These are phyloP conservation scores for Ferrisia virgata DNA, from an alignment of 2,888 invertebrate species.

Conservation along the genomic window DNA sequence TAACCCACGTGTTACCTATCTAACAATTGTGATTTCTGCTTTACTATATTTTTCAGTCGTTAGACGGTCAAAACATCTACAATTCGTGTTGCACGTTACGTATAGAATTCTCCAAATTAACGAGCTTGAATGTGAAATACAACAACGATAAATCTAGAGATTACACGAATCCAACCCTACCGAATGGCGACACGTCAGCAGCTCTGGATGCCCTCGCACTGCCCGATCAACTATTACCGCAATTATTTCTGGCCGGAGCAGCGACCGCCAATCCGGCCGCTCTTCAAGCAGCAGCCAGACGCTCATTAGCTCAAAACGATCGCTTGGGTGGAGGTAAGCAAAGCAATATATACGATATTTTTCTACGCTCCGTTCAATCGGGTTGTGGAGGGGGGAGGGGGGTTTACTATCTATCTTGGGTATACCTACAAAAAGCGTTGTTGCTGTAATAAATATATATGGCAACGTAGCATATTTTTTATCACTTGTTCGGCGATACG, in stretches of 20 bases:
- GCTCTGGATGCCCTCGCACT: slow-evolving; percentile 61
- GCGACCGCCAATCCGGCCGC: slow-evolving; percentile 47
- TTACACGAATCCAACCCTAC: slow-evolving; percentile 97
- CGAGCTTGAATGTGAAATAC: slow-evolving; percentile 96
- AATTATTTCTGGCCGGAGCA: slow-evolving; percentile 58
- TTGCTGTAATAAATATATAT: neutral
- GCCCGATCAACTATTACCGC: slow-evolving; percentile 56
- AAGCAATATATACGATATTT: slow-evolving; percentile 70
- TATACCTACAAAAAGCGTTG: neutral
- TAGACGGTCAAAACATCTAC: slow-evolving; percentile 99
- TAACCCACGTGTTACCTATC: too few species aligned
- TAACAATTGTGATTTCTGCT: neutral
- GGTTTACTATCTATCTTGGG: too few species aligned
- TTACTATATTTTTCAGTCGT: slow-evolving; percentile 60
- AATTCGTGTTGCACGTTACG: slow-evolving; percentile 98
- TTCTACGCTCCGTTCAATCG: too few species aligned
- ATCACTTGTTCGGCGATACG: neutral
- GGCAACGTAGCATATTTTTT: neutral
- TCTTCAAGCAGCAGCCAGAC: slow-evolving; percentile 48
- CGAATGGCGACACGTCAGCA: slow-evolving; percentile 66
- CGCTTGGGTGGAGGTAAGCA: slow-evolving; percentile 57
- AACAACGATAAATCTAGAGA: slow-evolving; percentile 99
- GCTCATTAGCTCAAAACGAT: slow-evolving; percentile 52
- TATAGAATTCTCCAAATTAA: slow-evolving; percentile 98
- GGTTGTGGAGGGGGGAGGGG: too few species aligned